phyloP scores from a whole-genome alignment of 2,888 invertebrate genomes.

The Dasysyrphus albostriatus region DNA sequence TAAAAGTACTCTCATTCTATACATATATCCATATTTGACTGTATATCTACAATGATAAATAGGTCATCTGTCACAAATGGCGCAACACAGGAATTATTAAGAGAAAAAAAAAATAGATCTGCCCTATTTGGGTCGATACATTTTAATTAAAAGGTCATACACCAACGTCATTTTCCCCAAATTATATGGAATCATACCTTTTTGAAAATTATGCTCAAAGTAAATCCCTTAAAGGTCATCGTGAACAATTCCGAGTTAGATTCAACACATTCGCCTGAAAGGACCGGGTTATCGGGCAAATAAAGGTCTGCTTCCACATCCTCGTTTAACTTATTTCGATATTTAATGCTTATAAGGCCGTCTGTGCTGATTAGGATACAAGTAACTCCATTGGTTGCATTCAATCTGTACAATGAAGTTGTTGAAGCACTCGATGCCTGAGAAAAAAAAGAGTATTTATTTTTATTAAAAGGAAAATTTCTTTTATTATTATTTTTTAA shows the following conservation, averaged over 20 bases:
- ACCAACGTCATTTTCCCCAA: constrained; percentile 9
- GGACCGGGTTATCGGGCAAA: constrained; percentile 89
- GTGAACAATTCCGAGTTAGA: constrained; percentile 90
- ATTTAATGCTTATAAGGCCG: constrained; percentile 89
- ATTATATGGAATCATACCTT: constrained; percentile 86
- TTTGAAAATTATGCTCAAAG: constrained; percentile 90
- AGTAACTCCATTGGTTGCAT: constrained; percentile 89
- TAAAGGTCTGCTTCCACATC: constrained; percentile 88
- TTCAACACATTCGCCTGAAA: constrained; percentile 90
- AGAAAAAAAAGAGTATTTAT: constrained; percentile 5
- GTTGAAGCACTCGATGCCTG: constrained; percentile 83
- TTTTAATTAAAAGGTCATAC: constrained; percentile 29
- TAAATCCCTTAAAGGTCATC: constrained; percentile 90
- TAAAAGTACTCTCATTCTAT: constrained; percentile 8
- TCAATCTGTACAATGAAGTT: constrained; percentile 88
- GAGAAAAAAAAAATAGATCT: not conserved
- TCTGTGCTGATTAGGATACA: constrained; percentile 90
- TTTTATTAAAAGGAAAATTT: not conserved
- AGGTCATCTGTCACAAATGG: constrained; percentile 38
- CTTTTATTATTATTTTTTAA: not conserved
- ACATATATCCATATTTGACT: not conserved
- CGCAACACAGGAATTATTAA: constrained; percentile 32
- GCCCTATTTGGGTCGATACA: constrained; percentile 33
- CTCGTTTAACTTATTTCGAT: constrained; percentile 88
- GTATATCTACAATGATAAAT: constrained; percentile 4